Evolutionary conservation across 2,113 vertebrate species (phyloP).

Genomic region (Sus scrofa): DNA sequence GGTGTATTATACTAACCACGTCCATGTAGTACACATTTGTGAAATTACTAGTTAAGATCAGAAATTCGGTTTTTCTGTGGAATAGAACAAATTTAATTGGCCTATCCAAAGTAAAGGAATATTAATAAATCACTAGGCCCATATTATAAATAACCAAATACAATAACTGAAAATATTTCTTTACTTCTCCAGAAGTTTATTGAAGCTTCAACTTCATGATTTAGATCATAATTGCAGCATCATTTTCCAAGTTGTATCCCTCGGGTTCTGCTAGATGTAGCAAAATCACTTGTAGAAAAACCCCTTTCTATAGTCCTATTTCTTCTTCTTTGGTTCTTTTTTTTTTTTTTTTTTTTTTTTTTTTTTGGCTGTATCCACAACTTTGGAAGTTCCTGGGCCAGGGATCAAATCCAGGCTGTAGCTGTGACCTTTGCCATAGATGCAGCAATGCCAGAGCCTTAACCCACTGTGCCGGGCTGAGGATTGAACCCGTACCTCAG

Average conservation of each 20-base stretch:
- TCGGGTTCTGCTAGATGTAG: slow-evolving; percentile 21
- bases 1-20: slow-evolving; percentile 28
- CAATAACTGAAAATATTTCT: slow-evolving; percentile 5
- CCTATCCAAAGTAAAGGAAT: background rate
- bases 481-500: too few relatives aligned
- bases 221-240: background rate
- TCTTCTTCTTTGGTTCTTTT: background rate
- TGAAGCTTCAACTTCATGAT: slow-evolving; percentile 26
- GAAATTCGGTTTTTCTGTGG: slow-evolving; percentile 31
- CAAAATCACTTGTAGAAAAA: slow-evolving; percentile 54
- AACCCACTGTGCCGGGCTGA: too few relatives aligned
- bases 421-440: too few relatives aligned
- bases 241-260: background rate
- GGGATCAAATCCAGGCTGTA: too few relatives aligned
- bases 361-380: too few relatives aligned
- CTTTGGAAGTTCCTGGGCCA: too few relatives aligned
- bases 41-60: slow-evolving; percentile 39
- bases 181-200: slow-evolving; percentile 38
- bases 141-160: background rate
- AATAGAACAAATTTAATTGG: slow-evolving; percentile 37
- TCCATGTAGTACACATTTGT: slow-evolving; percentile 11
- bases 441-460: too few relatives aligned
- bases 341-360: too few relatives aligned
- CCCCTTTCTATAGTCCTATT: slow-evolving; percentile 1
- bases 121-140: slow-evolving; percentile 22